These are phyloP conservation scores for Zophobas atratus DNA, from an alignment of 1,140 invertebrate species.

Conservation along the genomic window DNA sequence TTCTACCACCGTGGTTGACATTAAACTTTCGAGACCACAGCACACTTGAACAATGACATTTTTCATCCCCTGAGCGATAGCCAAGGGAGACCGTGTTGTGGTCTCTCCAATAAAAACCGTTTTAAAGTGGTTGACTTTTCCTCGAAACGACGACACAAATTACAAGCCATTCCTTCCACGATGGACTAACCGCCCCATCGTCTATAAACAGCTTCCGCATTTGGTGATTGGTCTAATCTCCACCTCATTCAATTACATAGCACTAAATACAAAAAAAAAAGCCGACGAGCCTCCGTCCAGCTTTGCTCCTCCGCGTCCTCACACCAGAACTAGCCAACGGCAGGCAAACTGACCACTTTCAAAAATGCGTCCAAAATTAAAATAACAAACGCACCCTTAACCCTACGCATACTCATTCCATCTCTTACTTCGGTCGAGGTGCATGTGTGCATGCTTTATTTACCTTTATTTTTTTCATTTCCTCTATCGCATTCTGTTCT, in stretches of 20 bases:
- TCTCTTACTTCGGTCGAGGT: slow-evolving; percentile 14
- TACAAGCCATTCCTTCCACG: neutral
- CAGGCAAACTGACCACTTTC: slow-evolving; percentile 65
- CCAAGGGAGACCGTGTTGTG: too few species aligned
- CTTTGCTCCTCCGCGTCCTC: neutral
- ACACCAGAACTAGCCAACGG: slow-evolving; percentile 73
- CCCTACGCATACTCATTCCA: slow-evolving; percentile 5
- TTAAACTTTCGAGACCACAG: too few species aligned
- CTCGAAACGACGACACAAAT: slow-evolving; percentile 17
- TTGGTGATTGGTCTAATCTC: slow-evolving; percentile 3
- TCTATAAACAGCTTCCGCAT: neutral
- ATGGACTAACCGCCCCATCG: too few species aligned
- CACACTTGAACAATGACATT: too few species aligned
- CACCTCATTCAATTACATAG: neutral
- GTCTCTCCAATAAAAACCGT: neutral
- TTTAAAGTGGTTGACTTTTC: slow-evolving; percentile 29
- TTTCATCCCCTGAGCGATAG: too few species aligned
- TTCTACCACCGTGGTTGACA: too few species aligned
- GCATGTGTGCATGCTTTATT: slow-evolving; percentile 51
- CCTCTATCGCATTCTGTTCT: too few species aligned
- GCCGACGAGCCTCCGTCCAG: neutral
- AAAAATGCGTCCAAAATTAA: too few species aligned
- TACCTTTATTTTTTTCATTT: slow-evolving; percentile 12
- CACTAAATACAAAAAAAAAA: neutral
- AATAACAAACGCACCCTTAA: slow-evolving; percentile 8